phyloP scores from a whole-genome alignment of 2,888 invertebrate genomes.

The Trachelus stipa region DNA sequence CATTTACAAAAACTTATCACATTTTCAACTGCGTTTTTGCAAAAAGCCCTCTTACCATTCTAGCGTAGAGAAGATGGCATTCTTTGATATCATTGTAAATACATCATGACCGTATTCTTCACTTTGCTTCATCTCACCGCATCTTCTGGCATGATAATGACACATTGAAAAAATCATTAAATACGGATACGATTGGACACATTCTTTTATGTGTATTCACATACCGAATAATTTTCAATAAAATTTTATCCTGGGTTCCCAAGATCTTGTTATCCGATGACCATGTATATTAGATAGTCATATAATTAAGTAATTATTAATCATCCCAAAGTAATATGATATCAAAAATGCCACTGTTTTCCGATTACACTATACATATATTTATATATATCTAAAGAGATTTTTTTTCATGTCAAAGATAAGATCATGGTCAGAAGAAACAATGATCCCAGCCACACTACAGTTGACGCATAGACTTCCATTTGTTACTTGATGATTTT shows the following conservation, averaged over 20 bases:
- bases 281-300: neutral
- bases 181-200: constrained; percentile 21
- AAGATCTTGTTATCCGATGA: neutral
- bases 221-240: neutral
- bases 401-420: constrained; percentile 35
- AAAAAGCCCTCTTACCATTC: constrained; percentile 49
- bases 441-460: neutral
- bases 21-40: constrained; percentile 58
- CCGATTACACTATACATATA: constrained; percentile 40
- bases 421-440: constrained; percentile 12
- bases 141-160: neutral
- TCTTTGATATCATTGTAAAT: constrained; percentile 12
- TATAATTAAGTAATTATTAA: neutral
- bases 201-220: neutral
- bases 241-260: neutral
- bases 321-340: neutral
- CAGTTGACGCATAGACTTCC: neutral
- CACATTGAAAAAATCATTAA: neutral
- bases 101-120: constrained; percentile 21
- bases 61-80: constrained; percentile 5
- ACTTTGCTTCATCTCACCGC: neutral
- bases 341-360: constrained; percentile 28
- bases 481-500: no score
- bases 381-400: constrained; percentile 47
- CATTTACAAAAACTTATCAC: constrained; percentile 68